Evolutionary conservation across 2,888 invertebrate genomes (phyloP).

Genomic region (Omphaloscelis lunosa): DNA sequence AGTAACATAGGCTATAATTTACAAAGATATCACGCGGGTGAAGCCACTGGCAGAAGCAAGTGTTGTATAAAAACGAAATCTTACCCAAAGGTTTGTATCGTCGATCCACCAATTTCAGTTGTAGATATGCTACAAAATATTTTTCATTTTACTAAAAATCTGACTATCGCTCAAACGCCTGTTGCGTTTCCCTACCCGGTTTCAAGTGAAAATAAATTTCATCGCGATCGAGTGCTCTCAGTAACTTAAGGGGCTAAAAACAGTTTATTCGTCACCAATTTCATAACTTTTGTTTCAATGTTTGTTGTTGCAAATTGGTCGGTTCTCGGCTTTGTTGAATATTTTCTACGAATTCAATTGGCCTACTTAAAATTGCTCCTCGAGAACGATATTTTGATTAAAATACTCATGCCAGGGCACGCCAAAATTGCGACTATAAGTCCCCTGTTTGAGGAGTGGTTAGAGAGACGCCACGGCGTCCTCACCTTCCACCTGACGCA

Average conservation of each 20-base stretch:
- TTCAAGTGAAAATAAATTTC: conserved; percentile 78
- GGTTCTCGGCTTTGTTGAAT: conserved; percentile 67
- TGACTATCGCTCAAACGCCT: conserved; percentile 36
- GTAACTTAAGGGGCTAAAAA: conserved; percentile 76
- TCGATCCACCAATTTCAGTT: not conserved
- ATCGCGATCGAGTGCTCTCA: conserved; percentile 73
- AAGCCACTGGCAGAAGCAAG: too few relatives aligned
- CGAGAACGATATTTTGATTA: conserved; percentile 6
- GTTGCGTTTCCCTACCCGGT: conserved; percentile 59
- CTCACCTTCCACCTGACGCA: too few relatives aligned
- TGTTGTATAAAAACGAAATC: not conserved
- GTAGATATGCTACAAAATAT: not conserved
- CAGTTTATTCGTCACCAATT: conserved; percentile 78
- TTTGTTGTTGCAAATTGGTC: conserved; percentile 74
- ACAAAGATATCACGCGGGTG: too few relatives aligned
- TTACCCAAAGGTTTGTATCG: not conserved
- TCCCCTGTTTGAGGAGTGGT: too few relatives aligned
- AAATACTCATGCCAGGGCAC: conserved; percentile 1
- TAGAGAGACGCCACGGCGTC: too few relatives aligned
- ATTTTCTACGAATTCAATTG: conserved; percentile 70
- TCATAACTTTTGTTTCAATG: conserved; percentile 75
- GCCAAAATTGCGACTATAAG: too few relatives aligned
- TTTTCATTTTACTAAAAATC: not conserved
- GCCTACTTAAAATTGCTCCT: conserved; percentile 35
- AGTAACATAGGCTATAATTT: too few relatives aligned